phyloP scores from a whole-genome alignment of 2,113 vertebrate genomes.

The Symphodus melops region DNA sequence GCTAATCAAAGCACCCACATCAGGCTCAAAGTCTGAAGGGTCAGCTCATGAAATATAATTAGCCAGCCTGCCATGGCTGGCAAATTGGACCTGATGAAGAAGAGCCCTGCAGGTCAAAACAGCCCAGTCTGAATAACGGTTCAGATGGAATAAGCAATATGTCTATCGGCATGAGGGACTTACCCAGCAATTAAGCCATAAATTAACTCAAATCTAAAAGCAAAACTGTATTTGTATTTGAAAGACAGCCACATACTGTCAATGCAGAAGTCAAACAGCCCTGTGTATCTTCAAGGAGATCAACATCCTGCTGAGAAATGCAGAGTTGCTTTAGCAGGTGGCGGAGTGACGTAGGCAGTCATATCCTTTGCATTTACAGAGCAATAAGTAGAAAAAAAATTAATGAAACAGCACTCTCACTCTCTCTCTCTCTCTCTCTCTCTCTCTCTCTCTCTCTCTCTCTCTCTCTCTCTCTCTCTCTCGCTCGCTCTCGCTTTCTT shows the following conservation, averaged over 20 bases:
- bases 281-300: slow-evolving; percentile 30
- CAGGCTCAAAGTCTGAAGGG: slow-evolving; percentile 73
- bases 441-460: too few relatives aligned
- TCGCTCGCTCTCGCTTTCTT: too few relatives aligned
- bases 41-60: slow-evolving; percentile 83
- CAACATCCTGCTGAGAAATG: slow-evolving; percentile 39
- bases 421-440: slow-evolving; percentile 14
- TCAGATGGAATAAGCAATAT: slow-evolving; percentile 77
- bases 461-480: too few relatives aligned
- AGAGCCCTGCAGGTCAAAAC: slow-evolving; percentile 73
- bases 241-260: slow-evolving; percentile 32
- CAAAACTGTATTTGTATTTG: slow-evolving; percentile 43
- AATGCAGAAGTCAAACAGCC: slow-evolving; percentile 23
- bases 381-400: slow-evolving; percentile 49
- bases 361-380: slow-evolving; percentile 17
- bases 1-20: slow-evolving; percentile 79
- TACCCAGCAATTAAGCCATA: slow-evolving; percentile 71
- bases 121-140: slow-evolving; percentile 62
- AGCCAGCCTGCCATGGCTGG: slow-evolving; percentile 71
- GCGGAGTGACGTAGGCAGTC: slow-evolving; percentile 17
- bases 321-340: slow-evolving; percentile 27
- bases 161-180: slow-evolving; percentile 55
- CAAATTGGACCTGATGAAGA: slow-evolving; percentile 81
- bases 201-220: slow-evolving; percentile 72
- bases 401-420: slow-evolving; percentile 58